Evolutionary conservation across 2,113 vertebrate species (phyloP).

Genomic region (Rhinichthys klamathensis): DNA sequence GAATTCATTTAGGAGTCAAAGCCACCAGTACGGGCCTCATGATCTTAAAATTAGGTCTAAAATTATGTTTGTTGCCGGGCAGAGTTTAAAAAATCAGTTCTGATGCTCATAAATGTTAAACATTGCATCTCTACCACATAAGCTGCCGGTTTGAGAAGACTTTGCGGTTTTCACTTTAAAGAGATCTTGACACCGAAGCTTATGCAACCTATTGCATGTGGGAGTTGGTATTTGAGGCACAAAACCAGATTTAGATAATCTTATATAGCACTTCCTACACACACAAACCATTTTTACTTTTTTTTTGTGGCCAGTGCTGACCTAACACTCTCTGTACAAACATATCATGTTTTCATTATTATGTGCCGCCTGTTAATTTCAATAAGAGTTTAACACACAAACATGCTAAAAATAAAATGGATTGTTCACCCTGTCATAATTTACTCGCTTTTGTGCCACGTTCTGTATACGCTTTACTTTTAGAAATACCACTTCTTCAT

Average conservation of each 20-base stretch:
- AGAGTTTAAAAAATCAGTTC: constrained; percentile 18
- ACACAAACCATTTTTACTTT: background rate
- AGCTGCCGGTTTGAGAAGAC: background rate
- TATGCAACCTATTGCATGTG: constrained; percentile 42
- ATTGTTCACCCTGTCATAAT: no score
- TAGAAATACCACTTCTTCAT: no score
- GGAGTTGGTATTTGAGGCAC: constrained; percentile 45
- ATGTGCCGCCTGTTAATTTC: background rate
- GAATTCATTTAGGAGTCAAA: constrained; percentile 44
- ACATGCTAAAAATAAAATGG: no score
- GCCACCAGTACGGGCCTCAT: constrained; percentile 26
- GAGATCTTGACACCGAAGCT: constrained; percentile 25
- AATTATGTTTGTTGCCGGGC: constrained; percentile 42
- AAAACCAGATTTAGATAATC: constrained; percentile 41
- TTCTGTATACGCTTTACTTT: no score
- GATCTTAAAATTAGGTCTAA: constrained; percentile 40
- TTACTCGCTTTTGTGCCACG: no score
- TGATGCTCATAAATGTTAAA: background rate
- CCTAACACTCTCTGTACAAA: constrained; percentile 29
- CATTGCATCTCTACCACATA: background rate
- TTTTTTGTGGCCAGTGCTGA: constrained; percentile 43
- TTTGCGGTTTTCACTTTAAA: constrained; percentile 5
- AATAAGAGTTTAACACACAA: background rate
- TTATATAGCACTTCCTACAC: constrained; percentile 44
- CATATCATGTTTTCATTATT: background rate